Evolutionary conservation across 2,113 vertebrate genomes (phyloP), one percentile per base, ranked within the genome.

Genomic region (Psophia crepitans): DNA sequence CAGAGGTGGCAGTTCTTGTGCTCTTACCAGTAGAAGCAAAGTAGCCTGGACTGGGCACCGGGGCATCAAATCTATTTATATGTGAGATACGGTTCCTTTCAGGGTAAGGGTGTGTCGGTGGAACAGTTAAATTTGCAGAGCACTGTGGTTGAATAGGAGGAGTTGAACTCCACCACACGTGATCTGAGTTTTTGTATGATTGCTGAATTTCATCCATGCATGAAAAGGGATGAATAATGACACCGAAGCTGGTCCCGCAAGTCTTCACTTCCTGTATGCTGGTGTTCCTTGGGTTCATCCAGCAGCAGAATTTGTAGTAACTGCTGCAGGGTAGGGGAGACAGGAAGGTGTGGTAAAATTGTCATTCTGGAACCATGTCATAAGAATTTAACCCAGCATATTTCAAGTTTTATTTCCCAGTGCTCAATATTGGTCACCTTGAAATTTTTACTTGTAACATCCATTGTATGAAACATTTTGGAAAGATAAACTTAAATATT

Each of bases 401-500:
- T 33, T 44, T 53, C 14, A 37, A 58, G 16, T 43, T 41, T 35
- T 20, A 27, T 49, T 85, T 79, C 20, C 13, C 53, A 53, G 23
- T 20, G 23, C 32, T 60, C 44, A 33, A 17, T 46, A 19, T n/a
- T 68, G n/a, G 39, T 61, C 7, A 23, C 28, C 11, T 46, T 64
- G 30, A 39, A 14, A 8, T 39, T 76, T 68, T n/a, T 11, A 48
- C 28, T 58, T 15, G 5, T 51, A 43, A 26, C 46, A 64, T 33
- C 28, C 6, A 9, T 24, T 58, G 27, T n/a, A 48, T 35, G 48
- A 56, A 49, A 28, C 15, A 7, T 28, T 49, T 64, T 19, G 41
- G 15, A 49, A 56, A 28, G 17, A 27, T 21, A 5, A 54, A n/a
- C n/a, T 54, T 26, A 1, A 0, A 3, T 41, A 18, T 63, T 12